Evolutionary conservation across 2,113 vertebrate species (phyloP).

Genomic region (Nesospiza acunhae): DNA sequence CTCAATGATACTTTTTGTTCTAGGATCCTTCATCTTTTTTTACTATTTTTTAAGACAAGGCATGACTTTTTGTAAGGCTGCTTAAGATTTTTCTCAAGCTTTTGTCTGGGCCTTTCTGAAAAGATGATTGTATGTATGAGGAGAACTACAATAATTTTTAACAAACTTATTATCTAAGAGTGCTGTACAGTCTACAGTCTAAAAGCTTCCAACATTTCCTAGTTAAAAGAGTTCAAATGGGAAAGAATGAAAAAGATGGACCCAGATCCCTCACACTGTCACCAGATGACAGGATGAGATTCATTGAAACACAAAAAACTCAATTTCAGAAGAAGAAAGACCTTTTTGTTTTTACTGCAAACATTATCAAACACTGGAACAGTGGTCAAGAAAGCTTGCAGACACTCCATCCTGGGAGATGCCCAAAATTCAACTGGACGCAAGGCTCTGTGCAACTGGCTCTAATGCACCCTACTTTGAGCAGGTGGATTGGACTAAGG

Average conservation of each 20-base stretch:
- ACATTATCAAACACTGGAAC: background rate
- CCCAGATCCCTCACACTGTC: background rate
- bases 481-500: background rate
- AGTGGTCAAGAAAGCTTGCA: background rate
- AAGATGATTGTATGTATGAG: background rate
- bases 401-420: background rate
- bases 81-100: background rate
- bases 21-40: background rate
- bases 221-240: background rate
- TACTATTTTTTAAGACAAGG: background rate
- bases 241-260: background rate
- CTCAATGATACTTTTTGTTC: background rate
- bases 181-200: background rate
- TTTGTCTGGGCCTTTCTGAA: background rate
- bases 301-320: background rate
- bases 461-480: background rate
- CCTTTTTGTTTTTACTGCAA: accelerated
- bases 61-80: background rate
- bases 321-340: background rate
- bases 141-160: background rate
- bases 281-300: background rate
- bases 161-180: background rate
- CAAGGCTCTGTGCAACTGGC: background rate
- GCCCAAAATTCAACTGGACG: background rate
- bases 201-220: background rate